phyloP scores from a whole-genome alignment of 2,113 vertebrate genomes.

The Sminthopsis crassicaudata region DNA sequence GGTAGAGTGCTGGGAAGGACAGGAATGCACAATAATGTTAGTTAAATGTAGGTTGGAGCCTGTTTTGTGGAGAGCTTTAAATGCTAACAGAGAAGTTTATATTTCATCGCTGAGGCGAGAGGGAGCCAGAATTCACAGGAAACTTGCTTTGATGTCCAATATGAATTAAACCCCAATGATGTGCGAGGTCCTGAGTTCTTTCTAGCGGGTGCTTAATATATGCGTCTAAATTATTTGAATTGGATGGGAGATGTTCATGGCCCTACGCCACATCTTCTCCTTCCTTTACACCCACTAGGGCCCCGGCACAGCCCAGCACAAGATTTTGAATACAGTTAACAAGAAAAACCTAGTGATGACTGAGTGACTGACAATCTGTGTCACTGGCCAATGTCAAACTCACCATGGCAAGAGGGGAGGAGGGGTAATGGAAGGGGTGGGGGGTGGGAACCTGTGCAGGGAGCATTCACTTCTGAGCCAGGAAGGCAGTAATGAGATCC shows the following conservation, averaged over 20 bases:
- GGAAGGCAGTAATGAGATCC: conserved; percentile 1
- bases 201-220: not conserved
- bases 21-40: not conserved
- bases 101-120: not conserved
- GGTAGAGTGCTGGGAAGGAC: not conserved
- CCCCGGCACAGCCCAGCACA: not conserved
- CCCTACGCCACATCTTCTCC: not conserved
- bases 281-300: not conserved
- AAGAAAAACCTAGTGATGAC: not conserved
- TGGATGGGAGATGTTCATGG: not conserved
- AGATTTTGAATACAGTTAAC: not conserved
- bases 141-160: not conserved
- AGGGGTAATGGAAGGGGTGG: not conserved
- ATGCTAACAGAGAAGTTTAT: not conserved
- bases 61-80: not conserved
- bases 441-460: not conserved
- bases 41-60: not conserved
- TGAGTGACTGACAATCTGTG: not conserved
- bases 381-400: not conserved
- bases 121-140: not conserved
- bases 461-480: not conserved
- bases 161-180: not conserved
- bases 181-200: not conserved
- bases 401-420: not conserved
- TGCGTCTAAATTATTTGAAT: not conserved